A percentile compares a stretch with the other conserved stretches of the same genome.
These are phyloP conservation scores for Hydrocynus forskahlii DNA, from an alignment of 2,797 vertebrate species.

Conservation along the genomic window DNA sequence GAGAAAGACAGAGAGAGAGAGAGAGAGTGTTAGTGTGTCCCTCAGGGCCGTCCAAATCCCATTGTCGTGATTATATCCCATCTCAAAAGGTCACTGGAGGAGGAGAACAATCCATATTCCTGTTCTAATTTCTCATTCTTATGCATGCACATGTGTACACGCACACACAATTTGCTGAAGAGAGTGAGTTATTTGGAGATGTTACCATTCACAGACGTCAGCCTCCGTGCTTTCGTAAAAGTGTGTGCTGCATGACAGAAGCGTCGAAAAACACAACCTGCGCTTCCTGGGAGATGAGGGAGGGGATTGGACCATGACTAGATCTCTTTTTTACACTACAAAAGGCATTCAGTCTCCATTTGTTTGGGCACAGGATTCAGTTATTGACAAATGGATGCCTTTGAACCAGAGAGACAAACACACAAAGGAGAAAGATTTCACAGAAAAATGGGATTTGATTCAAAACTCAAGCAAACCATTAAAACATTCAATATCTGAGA, in stretches of 20 bases:
- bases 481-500: too few species aligned
- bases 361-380: neutral
- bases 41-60: conserved; percentile 37
- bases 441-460: too few species aligned
- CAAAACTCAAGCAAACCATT: too few species aligned
- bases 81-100: conserved; percentile 56
- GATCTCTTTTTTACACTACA: neutral
- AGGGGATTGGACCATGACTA: neutral
- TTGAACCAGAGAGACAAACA: neutral
- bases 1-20: neutral
- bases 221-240: neutral
- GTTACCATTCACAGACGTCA: conserved; percentile 39
- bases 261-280: neutral
- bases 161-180: conserved; percentile 50
- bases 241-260: neutral
- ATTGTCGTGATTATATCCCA: conserved; percentile 46
- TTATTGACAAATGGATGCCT: neutral
- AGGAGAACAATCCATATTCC: conserved; percentile 58
- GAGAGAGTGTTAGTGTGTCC: neutral
- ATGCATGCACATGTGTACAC: conserved; percentile 54
- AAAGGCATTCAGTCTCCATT: neutral
- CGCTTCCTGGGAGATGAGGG: neutral
- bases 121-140: conserved; percentile 66
- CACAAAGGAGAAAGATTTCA: neutral
- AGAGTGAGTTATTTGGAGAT: conserved; percentile 31